A percentile compares a stretch with the other conserved stretches of the same genome.
phyloP scores from a whole-genome alignment of 2,888 invertebrate species.

The Harmothoe impar region DNA sequence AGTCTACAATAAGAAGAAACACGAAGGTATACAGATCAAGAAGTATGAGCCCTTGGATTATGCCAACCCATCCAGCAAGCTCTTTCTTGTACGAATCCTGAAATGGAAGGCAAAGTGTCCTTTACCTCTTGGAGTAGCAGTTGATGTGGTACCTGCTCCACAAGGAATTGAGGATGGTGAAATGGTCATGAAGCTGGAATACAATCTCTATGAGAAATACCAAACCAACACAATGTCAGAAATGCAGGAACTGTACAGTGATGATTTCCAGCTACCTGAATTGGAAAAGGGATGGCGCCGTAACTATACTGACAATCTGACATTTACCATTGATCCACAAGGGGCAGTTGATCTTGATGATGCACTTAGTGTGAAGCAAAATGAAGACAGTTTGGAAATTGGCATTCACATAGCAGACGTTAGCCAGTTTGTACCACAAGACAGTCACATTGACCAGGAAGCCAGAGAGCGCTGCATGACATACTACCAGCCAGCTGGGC shows the following conservation, averaged over 20 bases:
- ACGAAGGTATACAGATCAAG: not conserved
- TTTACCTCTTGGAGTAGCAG: conserved; percentile 75
- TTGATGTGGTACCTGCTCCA: conserved; percentile 74
- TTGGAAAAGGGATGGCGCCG: conserved; percentile 69
- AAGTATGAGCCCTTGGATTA: conserved; percentile 68
- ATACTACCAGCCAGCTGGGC: conserved; percentile 62
- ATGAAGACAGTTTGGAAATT: not conserved
- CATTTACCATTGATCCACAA: conserved; percentile 74
- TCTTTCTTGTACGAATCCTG: conserved; percentile 76
- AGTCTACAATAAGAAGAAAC: not conserved
- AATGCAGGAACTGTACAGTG: conserved; percentile 70
- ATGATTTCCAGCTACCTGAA: conserved; percentile 69
- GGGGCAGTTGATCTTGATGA: conserved; percentile 71
- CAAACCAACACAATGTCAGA: conserved; percentile 69
- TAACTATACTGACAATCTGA: conserved; percentile 74
- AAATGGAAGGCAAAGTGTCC: conserved; percentile 74
- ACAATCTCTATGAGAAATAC: conserved; percentile 71
- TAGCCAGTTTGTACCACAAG: conserved; percentile 64
- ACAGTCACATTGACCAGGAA: conserved; percentile 64
- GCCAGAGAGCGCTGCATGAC: conserved; percentile 64
- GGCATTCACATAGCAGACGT: conserved; percentile 71
- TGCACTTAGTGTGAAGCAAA: conserved; percentile 70
- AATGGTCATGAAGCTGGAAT: conserved; percentile 74
- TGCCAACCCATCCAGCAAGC: conserved; percentile 69
- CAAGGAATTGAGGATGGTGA: conserved; percentile 70